Percentiles rank a stretch among this genome's conserved stretches.
Conservation (phyloP, 2,113 vertebrate genomes). For the Chaetops frenatus region DNA sequence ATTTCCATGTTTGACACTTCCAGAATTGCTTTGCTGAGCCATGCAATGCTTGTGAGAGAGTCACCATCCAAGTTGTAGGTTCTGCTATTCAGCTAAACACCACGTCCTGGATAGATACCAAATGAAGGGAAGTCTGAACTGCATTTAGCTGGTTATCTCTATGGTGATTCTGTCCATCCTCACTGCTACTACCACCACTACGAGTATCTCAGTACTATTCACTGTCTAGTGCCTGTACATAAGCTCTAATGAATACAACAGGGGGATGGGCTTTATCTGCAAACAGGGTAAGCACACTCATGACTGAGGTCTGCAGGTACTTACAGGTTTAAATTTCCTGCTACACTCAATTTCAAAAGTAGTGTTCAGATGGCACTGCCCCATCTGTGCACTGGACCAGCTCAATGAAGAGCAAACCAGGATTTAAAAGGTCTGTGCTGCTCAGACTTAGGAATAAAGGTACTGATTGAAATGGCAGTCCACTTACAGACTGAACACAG, state of each 20-base stretch:
- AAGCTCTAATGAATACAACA: not conserved
- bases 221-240: not conserved
- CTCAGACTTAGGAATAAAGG: not conserved
- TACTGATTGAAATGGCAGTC: not conserved
- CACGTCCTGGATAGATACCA: accelerated
- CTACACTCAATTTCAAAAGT: not conserved
- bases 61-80: not conserved
- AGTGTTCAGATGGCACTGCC: not conserved
- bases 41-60: constrained; percentile 4
- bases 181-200: not conserved
- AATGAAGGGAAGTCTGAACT: not conserved
- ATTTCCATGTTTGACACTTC: not conserved
- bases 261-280: not conserved
- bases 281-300: not conserved
- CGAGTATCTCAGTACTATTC: not conserved
- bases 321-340: not conserved
- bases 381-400: not conserved
- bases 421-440: not conserved
- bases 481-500: accelerated
- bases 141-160: not conserved
- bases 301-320: not conserved
- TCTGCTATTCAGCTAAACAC: not conserved
- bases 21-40: not conserved
- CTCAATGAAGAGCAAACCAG: not conserved
- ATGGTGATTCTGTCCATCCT: not conserved